Evolutionary conservation across 2,888 invertebrate genomes (phyloP), one percentile per base, ranked within the genome.

Genomic region (Digitonthophagus gazella): DNA sequence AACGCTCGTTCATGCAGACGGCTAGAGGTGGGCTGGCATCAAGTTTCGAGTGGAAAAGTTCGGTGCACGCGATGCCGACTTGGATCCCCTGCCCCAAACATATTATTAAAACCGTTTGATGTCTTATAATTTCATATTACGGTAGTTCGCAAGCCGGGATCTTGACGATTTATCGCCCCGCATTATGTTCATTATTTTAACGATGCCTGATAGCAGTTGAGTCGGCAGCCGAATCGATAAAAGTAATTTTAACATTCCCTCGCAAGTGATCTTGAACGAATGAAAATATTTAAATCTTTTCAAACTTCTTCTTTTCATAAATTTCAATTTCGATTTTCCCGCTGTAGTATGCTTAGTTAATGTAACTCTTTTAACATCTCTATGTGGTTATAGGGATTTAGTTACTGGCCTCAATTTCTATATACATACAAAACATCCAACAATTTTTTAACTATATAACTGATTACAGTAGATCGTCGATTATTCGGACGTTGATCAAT

Each of bases 81-180:
- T 20, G 20, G 61, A 61, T 61, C 61, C 15, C n/a, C 19, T 15
- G 20, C 16, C 18, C 61, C 61, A 61, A 61, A 61, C 61, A 61
- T 61, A 61, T 61, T 61, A 61, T 61, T 61, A 61, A 61, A 61
- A 61, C 61, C 61, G 61, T 61, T 61, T 61, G 61, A 61, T 61
- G 61, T 61, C 61, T 61, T 61, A 61, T 61, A 61, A 61, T 61
- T 61, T 61, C 61, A 61, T 61, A 61, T 61, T 61, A 61, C 61
- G 61, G 61, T 20, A 61, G 28, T 44, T 44, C 28, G 28, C 28
- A 11, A 44, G 28, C 11, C 28, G 28, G 61, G 20, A 61, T 61
- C 61, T 18, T 61, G 61, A 61, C 61, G 61, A 61, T 61, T 61
- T 61, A 61, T 61, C 61, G 61, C 61, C 61, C 61, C 15, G 61